Evolutionary conservation across 2,888 invertebrate genomes (phyloP), one percentile per base, ranked within the genome.

Genomic region (Clostera curtula): DNA sequence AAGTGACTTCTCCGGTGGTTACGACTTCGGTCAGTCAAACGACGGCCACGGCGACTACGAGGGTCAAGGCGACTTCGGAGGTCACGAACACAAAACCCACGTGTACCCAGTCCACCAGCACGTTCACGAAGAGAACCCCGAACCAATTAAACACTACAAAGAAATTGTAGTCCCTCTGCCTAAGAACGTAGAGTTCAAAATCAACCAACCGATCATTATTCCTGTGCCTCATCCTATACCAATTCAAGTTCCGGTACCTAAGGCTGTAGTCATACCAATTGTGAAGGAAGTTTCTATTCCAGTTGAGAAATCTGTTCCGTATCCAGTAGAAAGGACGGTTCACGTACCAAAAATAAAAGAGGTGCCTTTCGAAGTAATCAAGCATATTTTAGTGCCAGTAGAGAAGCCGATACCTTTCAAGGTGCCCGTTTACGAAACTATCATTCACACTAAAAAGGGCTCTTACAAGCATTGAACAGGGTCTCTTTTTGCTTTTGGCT

Each of bases 231-330:
- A 90, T 38, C 89, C 89, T 0, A 87, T 90, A 12, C 90, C 90
- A 0, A 90, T 90, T 1, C 88, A 89, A 16, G 77, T 90, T 0
- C 90, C 90, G 1, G 89, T 91, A 0, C 86, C 89, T 0, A 89
- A 88, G 43, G 89, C 90, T 0, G 83, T 90, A 0, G 89, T 90
- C 0, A 87, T 90, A 1, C 90, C 90, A 1, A 85, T 90, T 3
- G 76, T 90, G 15, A 90, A 89, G 54, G 90, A 90, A 41, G 84
- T 91, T 1, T 86, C 88, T 0, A 85, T 90, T 12, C 90, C 90
- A 0, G 87, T 91, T 0, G 90, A 91, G 48, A 91, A 90, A 54
- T 90, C 90, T 12, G 89, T 90, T 3, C 90, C 90, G 1, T 90
- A 89, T 51, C 88, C 89, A 0, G 89, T 91, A 0, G 89, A 90